These are phyloP conservation scores for Lacerta viridis DNA, from an alignment of 2,797 vertebrate genomes.

Conservation along the genomic window DNA sequence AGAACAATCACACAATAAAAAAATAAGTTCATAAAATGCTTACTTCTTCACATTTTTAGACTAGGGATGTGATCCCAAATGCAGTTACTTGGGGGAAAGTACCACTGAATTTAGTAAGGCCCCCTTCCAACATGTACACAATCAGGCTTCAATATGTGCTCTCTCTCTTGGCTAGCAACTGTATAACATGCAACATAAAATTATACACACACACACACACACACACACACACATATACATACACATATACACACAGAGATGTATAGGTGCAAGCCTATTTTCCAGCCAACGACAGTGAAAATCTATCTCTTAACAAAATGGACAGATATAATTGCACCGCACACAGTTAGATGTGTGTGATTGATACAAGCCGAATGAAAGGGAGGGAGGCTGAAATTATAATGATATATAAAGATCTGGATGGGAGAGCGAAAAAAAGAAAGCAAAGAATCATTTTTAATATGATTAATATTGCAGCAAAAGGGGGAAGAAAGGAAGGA, in stretches of 20 bases:
- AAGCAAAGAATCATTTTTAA: conserved; percentile 69
- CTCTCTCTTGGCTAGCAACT: not conserved
- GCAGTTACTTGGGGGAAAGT: not conserved
- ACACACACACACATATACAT: too few species aligned
- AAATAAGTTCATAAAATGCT: not conserved
- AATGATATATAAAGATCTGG: conserved; percentile 70
- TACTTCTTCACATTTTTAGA: not conserved
- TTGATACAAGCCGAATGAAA: conserved; percentile 73
- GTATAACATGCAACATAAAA: not conserved
- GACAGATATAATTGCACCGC: conserved; percentile 74
- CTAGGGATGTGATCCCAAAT: not conserved
- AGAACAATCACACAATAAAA: not conserved
- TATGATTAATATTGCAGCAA: conserved; percentile 77
- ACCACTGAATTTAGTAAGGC: not conserved
- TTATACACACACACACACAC: too few species aligned
- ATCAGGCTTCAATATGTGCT: not conserved
- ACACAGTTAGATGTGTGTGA: conserved; percentile 70
- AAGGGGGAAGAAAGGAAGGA: conserved; percentile 66
- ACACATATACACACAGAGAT: too few species aligned
- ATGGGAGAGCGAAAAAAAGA: conserved; percentile 62
- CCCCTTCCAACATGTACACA: not conserved
- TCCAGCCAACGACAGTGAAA: conserved; percentile 62
- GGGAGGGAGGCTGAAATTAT: conserved; percentile 52
- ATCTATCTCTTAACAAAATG: conserved; percentile 69
- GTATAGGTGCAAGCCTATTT: conserved; percentile 54